A percentile compares a stretch with the other conserved stretches of the same genome.
Conservation (phyloP, 1,140 invertebrate genomes). For the Rhynchophorus ferrugineus region DNA sequence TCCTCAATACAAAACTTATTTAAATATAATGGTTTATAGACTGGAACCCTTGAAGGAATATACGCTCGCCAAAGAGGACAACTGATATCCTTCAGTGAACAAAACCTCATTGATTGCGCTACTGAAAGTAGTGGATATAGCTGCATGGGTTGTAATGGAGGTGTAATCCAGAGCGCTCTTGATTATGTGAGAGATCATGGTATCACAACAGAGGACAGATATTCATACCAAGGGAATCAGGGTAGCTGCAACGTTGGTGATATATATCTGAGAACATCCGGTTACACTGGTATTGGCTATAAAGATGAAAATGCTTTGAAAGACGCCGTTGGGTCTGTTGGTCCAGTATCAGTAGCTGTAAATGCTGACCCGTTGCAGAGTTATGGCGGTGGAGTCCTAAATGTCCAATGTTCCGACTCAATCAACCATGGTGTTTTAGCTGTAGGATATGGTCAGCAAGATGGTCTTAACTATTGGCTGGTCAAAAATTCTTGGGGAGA, state of each 20-base stretch:
- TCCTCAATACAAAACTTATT: neutral
- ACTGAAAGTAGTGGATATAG: conserved; percentile 69
- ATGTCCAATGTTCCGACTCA: conserved; percentile 46
- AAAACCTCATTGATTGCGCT: conserved; percentile 97
- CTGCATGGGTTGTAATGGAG: conserved; percentile 92
- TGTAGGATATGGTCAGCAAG: conserved; percentile 69
- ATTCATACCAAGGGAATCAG: conserved; percentile 76
- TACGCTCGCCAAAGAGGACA: conserved; percentile 76
- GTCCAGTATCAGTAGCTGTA: conserved; percentile 27
- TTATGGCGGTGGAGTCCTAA: conserved; percentile 51
- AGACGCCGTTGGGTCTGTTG: conserved; percentile 49
- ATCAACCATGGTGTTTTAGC: conserved; percentile 82
- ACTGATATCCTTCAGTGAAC: conserved; percentile 87
- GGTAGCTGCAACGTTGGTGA: too few species aligned
- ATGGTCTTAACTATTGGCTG: conserved; percentile 66
- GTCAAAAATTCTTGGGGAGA: conserved; percentile 82
- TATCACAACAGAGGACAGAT: conserved; percentile 83
- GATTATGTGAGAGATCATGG: conserved; percentile 84
- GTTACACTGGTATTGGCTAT: too few species aligned
- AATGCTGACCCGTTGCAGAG: conserved; percentile 48
- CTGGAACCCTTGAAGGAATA: conserved; percentile 91
- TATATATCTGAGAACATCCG: too few species aligned
- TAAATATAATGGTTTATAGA: conserved; percentile 48
- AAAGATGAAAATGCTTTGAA: too few species aligned
- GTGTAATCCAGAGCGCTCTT: conserved; percentile 87